Conservation (phyloP, 2,113 vertebrate genomes). For the Lepus timidus region DNA sequence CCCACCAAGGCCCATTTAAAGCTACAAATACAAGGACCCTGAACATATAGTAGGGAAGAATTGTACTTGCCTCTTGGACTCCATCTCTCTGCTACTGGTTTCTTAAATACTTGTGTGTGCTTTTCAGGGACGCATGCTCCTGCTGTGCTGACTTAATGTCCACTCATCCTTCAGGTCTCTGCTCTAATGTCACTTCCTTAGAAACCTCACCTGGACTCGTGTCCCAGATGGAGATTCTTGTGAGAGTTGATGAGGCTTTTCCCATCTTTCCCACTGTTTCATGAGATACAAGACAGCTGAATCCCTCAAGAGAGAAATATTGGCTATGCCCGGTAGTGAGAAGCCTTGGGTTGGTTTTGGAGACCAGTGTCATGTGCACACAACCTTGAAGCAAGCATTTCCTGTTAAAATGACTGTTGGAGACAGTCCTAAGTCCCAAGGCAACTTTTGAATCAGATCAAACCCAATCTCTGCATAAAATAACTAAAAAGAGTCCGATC, state of each 20-base stretch:
- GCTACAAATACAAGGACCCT: not conserved
- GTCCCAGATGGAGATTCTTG: not conserved
- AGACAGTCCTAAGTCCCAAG: not conserved
- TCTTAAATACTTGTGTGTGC: not conserved
- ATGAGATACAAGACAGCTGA: not conserved
- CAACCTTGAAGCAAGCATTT: not conserved
- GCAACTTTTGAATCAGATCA: not conserved
- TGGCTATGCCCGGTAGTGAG: not conserved
- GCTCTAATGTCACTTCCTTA: not conserved
- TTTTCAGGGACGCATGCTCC: not conserved
- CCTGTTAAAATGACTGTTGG: not conserved
- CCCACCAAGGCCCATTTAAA: not conserved
- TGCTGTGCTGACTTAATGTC: not conserved
- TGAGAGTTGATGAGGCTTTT: not conserved
- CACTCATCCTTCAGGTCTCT: not conserved
- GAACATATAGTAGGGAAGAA: not conserved
- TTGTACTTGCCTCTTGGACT: accelerated
- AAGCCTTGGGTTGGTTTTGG: not conserved
- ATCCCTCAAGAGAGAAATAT: too few relatives aligned
- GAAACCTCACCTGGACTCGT: not conserved
- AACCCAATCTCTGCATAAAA: not conserved
- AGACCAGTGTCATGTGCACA: not conserved
- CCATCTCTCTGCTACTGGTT: accelerated
- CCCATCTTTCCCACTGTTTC: not conserved
- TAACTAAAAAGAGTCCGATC: not conserved